These are phyloP conservation scores for Pelosia muscerda DNA, from an alignment of 2,888 invertebrate genomes.

Conservation along the genomic window DNA sequence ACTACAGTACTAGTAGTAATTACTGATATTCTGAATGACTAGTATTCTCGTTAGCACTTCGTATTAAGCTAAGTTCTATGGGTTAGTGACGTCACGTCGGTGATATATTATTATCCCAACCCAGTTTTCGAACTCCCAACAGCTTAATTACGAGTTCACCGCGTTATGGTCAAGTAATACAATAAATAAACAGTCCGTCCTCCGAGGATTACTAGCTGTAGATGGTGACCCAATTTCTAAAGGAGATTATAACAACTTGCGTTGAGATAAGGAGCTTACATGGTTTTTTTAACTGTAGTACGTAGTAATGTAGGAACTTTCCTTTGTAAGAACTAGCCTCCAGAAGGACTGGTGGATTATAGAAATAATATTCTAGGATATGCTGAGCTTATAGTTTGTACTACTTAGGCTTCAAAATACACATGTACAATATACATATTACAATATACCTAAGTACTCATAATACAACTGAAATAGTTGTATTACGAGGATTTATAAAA, in stretches of 20 bases:
- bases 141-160: background rate
- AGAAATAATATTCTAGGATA: background rate
- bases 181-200: background rate
- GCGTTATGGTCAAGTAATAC: background rate
- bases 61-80: background rate
- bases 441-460: too few species aligned
- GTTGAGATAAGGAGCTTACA: conserved; percentile 36
- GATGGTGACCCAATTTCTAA: conserved; percentile 37
- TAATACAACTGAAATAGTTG: too few species aligned
- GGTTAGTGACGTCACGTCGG: background rate
- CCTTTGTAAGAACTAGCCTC: conserved; percentile 7
- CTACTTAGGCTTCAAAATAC: too few species aligned
- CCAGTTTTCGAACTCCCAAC: conserved; percentile 4
- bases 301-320: conserved; percentile 11
- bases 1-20: too few species aligned
- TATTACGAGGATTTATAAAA: background rate
- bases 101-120: background rate
- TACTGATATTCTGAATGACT: too few species aligned
- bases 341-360: background rate
- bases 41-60: background rate
- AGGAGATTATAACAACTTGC: conserved; percentile 30
- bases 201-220: conserved; percentile 19
- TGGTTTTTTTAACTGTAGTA: conserved; percentile 8
- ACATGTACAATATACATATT: too few species aligned
- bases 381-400: too few species aligned